These are phyloP conservation scores for Megatriorchis doriae DNA, from an alignment of 2,113 vertebrate species.

Conservation along the genomic window DNA sequence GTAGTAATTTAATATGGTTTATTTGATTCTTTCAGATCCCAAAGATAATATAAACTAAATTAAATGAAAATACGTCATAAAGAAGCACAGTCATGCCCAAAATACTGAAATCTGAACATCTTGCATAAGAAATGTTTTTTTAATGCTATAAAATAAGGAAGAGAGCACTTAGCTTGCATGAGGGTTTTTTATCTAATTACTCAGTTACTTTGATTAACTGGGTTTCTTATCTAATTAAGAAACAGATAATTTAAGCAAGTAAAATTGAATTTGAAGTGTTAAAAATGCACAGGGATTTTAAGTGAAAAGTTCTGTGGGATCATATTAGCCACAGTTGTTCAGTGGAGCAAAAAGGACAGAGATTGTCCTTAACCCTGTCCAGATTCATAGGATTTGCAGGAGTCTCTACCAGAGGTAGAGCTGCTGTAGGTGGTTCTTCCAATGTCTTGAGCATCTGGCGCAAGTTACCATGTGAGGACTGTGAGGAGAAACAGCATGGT, in stretches of 20 bases:
- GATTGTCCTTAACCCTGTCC: neutral
- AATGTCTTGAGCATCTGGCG: neutral
- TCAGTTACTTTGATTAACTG: neutral
- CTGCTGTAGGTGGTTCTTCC: neutral
- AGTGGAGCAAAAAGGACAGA: neutral
- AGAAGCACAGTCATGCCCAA: neutral
- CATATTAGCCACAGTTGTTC: neutral
- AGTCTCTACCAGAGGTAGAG: neutral
- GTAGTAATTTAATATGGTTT: neutral
- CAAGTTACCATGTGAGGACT: neutral
- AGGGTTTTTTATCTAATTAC: neutral
- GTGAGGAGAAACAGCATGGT: neutral
- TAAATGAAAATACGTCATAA: neutral
- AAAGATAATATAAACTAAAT: neutral
- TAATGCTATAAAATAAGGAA: neutral
- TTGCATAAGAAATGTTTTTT: neutral
- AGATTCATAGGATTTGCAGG: neutral
- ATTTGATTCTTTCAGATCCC: neutral
- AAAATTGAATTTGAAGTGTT: neutral
- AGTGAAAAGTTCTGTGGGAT: neutral
- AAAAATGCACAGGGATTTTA: neutral
- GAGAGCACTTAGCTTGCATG: neutral
- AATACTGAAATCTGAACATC: neutral
- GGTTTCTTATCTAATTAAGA: neutral
- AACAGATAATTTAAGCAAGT: neutral